These are phyloP conservation scores for Parotia lawesii DNA, from an alignment of 2,113 vertebrate species.

Conservation along the genomic window DNA sequence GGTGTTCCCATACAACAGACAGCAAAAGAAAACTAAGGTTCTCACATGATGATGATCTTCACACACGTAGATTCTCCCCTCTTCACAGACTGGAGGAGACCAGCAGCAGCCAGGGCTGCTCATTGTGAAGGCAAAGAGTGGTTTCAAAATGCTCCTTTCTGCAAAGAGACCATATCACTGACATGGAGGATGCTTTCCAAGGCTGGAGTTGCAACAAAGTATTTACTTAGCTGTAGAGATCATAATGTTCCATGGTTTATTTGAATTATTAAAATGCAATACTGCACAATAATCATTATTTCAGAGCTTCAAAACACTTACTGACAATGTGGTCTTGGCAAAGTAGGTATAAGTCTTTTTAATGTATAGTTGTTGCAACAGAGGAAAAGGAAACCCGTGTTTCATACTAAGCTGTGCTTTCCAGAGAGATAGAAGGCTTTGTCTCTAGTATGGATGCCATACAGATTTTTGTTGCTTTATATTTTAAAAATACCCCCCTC, in stretches of 20 bases:
- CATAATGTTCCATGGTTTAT: conserved; percentile 41
- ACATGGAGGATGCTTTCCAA: conserved; percentile 17
- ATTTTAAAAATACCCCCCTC: conserved; percentile 2
- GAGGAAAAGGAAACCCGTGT: neutral
- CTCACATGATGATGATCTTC: neutral
- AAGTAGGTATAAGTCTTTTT: conserved; percentile 25
- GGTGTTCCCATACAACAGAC: neutral
- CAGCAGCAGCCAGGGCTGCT: neutral
- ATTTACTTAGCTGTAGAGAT: conserved; percentile 21
- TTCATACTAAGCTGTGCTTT: conserved; percentile 11
- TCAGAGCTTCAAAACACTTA: conserved; percentile 58
- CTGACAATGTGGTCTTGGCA: conserved; percentile 51
- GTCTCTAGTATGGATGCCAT: conserved; percentile 29
- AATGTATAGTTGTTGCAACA: conserved; percentile 38
- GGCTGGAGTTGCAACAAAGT: neutral
- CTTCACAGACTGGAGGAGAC: neutral
- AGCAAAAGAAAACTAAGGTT: neutral
- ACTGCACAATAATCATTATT: conserved; percentile 55
- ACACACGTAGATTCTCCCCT: neutral
- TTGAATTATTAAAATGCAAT: conserved; percentile 69
- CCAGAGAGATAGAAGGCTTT: neutral
- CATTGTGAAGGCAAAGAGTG: neutral
- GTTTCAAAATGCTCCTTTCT: neutral
- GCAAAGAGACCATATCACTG: neutral
- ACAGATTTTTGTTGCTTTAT: conserved; percentile 42